phyloP scores from a whole-genome alignment of 2,797 vertebrate species.

The Prionace glauca region DNA sequence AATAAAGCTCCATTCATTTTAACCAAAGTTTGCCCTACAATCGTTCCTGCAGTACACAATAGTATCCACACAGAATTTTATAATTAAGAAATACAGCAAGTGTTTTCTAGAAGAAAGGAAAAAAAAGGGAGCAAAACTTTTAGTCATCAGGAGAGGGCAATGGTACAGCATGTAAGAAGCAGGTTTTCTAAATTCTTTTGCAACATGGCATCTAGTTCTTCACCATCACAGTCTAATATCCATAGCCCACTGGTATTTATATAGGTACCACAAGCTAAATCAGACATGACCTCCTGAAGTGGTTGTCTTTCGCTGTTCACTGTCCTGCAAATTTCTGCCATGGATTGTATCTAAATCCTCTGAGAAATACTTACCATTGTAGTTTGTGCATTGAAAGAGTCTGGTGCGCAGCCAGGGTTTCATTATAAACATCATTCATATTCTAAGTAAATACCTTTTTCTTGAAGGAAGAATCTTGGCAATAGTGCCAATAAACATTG shows the following conservation, averaged over 20 bases:
- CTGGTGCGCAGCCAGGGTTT: not conserved
- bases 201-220: not conserved
- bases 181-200: not conserved
- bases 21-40: too few relatives aligned
- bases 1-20: too few relatives aligned
- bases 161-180: not conserved
- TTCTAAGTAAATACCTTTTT: not conserved
- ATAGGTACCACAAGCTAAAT: too few relatives aligned
- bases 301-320: not conserved
- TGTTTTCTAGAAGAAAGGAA: not conserved
- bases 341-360: not conserved
- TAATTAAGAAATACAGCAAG: not conserved
- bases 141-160: not conserved
- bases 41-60: not conserved
- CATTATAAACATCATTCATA: not conserved
- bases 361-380: not conserved
- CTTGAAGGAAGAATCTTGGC: not conserved
- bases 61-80: not conserved
- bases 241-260: too few relatives aligned
- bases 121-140: not conserved
- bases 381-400: not conserved
- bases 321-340: not conserved
- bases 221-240: too few relatives aligned
- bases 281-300: too few relatives aligned
- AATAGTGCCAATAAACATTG: not conserved